phyloP scores from a whole-genome alignment of 2,888 invertebrate genomes.

The Blera fallax region DNA sequence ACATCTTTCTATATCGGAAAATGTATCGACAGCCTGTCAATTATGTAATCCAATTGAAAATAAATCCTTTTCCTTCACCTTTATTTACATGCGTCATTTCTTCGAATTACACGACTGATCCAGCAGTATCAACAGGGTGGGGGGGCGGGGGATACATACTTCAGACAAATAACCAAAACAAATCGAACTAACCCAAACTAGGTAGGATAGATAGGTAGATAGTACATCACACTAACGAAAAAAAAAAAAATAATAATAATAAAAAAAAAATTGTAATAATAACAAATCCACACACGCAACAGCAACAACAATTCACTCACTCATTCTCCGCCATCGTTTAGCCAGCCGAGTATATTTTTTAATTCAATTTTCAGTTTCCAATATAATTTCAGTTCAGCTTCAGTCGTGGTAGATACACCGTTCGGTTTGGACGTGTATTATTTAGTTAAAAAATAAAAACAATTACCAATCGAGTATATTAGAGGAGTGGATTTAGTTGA shows the following conservation, averaged over 20 bases:
- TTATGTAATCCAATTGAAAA: conserved; percentile 63
- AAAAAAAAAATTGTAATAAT: neutral
- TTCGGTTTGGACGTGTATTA: conserved; percentile 65
- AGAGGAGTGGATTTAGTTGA: conserved; percentile 23
- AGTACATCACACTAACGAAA: conserved; percentile 23
- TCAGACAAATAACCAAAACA: conserved; percentile 23
- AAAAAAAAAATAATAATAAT: neutral
- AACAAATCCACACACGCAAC: conserved; percentile 23
- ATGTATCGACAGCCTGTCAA: conserved; percentile 33
- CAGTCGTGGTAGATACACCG: conserved; percentile 68
- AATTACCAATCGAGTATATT: neutral
- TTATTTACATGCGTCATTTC: conserved; percentile 35
- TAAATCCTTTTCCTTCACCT: conserved; percentile 22
- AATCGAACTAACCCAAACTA: conserved; percentile 19
- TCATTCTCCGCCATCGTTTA: neutral
- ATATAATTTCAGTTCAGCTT: conserved; percentile 62
- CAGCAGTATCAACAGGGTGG: neutral
- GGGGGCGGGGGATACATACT: neutral
- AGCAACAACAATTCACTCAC: conserved; percentile 10
- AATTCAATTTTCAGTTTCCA: conserved; percentile 63
- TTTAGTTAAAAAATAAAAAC: neutral
- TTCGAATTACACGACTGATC: conserved; percentile 12
- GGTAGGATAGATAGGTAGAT: neutral
- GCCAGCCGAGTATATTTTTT: conserved; percentile 23
- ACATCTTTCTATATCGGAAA: neutral